Percentiles rank a stretch among this genome's conserved stretches.
These are phyloP conservation scores for Misgurnus mizolepis DNA, from an alignment of 2,113 vertebrate genomes.

Conservation along the genomic window DNA sequence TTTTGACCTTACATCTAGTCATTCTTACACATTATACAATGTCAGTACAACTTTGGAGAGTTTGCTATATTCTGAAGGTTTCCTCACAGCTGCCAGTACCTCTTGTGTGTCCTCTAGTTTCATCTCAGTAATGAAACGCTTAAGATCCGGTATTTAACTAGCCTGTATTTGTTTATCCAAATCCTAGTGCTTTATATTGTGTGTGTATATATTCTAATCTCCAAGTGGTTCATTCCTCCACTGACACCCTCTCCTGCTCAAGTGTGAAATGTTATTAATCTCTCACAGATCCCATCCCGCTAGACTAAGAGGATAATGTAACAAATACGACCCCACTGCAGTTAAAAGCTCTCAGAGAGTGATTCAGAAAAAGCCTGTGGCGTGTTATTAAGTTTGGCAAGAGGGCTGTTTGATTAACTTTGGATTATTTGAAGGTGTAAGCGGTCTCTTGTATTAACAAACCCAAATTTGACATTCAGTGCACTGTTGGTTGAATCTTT, in stretches of 20 bases:
- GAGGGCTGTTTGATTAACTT: conserved; percentile 32
- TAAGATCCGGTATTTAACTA: conserved; percentile 10
- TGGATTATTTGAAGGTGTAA: conserved; percentile 20
- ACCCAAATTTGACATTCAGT: conserved; percentile 1
- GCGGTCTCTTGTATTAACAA: background rate
- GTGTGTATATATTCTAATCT: conserved; percentile 42
- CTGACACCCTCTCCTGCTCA: conserved; percentile 47
- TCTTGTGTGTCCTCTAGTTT: background rate
- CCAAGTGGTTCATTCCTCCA: conserved; percentile 28
- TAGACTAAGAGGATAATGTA: conserved; percentile 50
- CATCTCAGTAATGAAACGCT: background rate
- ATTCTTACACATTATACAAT: too few species aligned
- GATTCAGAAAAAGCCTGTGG: conserved; percentile 33
- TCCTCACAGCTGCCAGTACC: background rate
- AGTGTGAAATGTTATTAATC: conserved; percentile 56
- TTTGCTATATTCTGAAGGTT: background rate
- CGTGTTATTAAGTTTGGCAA: conserved; percentile 34
- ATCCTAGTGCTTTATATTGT: conserved; percentile 4
- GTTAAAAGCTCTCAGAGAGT: conserved; percentile 23
- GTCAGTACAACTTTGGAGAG: too few species aligned
- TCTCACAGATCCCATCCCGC: conserved; percentile 45
- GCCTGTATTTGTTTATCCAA: conserved; percentile 36
- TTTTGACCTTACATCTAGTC: too few species aligned
- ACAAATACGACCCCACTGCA: conserved; percentile 29
- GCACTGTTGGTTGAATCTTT: background rate